These are phyloP conservation scores for Cercocebus atys DNA, from an alignment of 2,113 vertebrate species.

Conservation along the genomic window DNA sequence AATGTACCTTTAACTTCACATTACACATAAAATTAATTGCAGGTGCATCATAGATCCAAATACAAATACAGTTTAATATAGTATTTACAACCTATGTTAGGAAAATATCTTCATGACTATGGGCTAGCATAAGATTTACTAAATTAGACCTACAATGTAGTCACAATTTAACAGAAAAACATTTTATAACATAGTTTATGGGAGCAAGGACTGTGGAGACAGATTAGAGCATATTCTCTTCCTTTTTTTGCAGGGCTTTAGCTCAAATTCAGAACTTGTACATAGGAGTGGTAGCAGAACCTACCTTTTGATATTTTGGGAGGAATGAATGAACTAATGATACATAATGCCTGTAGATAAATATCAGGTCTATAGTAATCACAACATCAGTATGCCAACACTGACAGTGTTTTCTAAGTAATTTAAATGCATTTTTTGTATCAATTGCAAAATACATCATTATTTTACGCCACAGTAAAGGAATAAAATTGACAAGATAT, in stretches of 20 bases:
- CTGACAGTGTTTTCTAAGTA: not conserved
- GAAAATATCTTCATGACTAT: not conserved
- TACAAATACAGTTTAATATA: not conserved
- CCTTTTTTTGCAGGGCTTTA: not conserved
- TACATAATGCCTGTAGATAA: not conserved
- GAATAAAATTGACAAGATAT: not conserved
- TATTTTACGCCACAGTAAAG: not conserved
- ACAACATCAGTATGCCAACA: not conserved
- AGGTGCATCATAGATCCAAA: not conserved
- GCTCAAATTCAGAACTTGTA: not conserved
- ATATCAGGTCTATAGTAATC: not conserved
- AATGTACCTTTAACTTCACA: not conserved
- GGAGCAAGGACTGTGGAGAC: not conserved
- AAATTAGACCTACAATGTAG: not conserved
- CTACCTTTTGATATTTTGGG: too few relatives aligned
- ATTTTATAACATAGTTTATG: not conserved
- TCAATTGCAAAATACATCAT: not conserved
- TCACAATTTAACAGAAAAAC: not conserved
- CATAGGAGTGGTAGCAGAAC: not conserved
- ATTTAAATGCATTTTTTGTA: not conserved
- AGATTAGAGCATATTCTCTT: not conserved
- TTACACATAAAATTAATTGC: not conserved
- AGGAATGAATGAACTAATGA: not conserved
- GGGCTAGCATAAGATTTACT: not conserved
- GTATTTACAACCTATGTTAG: not conserved